Evolutionary conservation across 1,140 invertebrate genomes (phyloP).

Genomic region (Lutraria rhynchaena): DNA sequence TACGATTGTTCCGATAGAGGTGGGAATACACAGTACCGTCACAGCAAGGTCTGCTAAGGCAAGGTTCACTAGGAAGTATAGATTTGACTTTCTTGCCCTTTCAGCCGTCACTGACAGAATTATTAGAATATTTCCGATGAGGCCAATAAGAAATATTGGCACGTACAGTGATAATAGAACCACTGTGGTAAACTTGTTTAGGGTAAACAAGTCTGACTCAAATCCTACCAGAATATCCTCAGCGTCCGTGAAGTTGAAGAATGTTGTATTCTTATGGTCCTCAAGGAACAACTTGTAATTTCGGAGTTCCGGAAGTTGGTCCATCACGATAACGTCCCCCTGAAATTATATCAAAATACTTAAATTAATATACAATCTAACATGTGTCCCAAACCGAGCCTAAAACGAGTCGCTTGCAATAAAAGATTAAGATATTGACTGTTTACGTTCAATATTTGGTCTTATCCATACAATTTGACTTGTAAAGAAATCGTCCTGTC

Average conservation of each 20-base stretch:
- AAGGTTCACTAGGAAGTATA: constrained; percentile 71
- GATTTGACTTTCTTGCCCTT: constrained; percentile 62
- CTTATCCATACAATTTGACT: too few species aligned
- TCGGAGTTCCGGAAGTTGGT: constrained; percentile 60
- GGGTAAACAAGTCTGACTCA: constrained; percentile 48
- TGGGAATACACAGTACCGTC: constrained; percentile 81
- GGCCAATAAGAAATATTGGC: constrained; percentile 66
- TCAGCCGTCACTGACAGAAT: constrained; percentile 60
- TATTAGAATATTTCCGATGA: constrained; percentile 70
- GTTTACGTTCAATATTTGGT: too few species aligned
- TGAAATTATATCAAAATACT: too few species aligned
- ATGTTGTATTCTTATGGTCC: constrained; percentile 45
- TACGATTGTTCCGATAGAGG: constrained; percentile 87
- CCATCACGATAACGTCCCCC: constrained; percentile 36
- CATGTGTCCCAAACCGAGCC: too few species aligned
- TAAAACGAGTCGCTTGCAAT: too few species aligned
- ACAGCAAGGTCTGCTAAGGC: constrained; percentile 68
- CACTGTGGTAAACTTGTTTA: constrained; percentile 55
- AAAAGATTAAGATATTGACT: too few species aligned
- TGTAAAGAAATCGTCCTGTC: too few species aligned
- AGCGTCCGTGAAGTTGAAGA: constrained; percentile 63
- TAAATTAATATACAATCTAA: too few species aligned
- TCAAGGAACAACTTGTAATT: constrained; percentile 59
- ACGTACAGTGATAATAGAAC: constrained; percentile 68
- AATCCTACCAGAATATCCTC: constrained; percentile 63